These are phyloP conservation scores for Paedocypris sp. DNA, from an alignment of 2,113 vertebrate genomes.

Conservation along the genomic window DNA sequence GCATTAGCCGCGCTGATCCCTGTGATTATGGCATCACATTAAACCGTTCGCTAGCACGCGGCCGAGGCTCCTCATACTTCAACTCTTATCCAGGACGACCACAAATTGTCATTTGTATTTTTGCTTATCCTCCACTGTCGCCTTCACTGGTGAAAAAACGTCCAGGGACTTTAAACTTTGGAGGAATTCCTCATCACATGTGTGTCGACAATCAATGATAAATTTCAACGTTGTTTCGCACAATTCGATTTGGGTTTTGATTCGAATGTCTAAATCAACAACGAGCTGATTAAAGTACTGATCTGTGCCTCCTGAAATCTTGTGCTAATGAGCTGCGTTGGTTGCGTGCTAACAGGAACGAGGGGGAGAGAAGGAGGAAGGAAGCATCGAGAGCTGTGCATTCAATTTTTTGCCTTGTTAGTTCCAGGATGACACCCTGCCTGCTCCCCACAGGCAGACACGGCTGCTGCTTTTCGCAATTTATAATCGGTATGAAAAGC, in stretches of 20 bases:
- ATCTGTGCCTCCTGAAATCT: constrained; percentile 28
- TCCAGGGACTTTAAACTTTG: too few relatives aligned
- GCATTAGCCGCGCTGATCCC: constrained; percentile 11
- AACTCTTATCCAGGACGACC: background rate
- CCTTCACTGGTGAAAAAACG: too few relatives aligned
- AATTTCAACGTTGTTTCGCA: too few relatives aligned
- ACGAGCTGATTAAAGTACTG: background rate
- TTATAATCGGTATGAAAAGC: constrained; percentile 54
- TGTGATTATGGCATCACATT: background rate
- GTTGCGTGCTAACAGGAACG: constrained; percentile 27
- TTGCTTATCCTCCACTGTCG: background rate
- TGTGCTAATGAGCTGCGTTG: constrained; percentile 37
- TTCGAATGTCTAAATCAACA: background rate
- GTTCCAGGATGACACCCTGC: constrained; percentile 38
- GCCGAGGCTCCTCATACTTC: background rate
- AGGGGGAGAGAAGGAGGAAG: constrained; percentile 10
- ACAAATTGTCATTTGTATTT: background rate
- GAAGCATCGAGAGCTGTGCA: constrained; percentile 17
- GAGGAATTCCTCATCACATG: too few relatives aligned
- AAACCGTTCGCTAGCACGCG: background rate
- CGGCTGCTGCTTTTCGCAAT: constrained; percentile 40
- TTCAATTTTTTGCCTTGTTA: constrained; percentile 38
- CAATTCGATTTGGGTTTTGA: too few relatives aligned
- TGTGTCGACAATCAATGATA: too few relatives aligned
- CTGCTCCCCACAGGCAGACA: constrained; percentile 44